Base-by-base conservation (phyloP, 2,888 invertebrate genomes). In the Sarcophaga carnaria region DNA sequence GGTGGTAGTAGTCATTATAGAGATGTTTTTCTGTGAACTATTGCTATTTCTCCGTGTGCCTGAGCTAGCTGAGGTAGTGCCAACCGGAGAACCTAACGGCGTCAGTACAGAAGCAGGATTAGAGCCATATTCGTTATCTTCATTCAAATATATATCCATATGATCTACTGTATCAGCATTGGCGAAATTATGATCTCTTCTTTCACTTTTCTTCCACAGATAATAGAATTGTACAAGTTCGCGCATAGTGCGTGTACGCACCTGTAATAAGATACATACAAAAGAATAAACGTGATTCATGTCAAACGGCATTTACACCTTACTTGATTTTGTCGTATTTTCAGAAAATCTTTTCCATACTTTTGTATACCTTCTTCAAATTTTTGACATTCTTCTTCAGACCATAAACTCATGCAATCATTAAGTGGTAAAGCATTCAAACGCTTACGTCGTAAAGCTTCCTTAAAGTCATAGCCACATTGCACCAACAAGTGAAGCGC, bases 201-300 rank as follows among this genome's bases (percentile, higher is more conserved):
- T 95, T 92, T 99, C 99, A 45, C 99, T 99, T 94, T 99, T 99
- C 94, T 99, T 99, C 99, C 99, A 99, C 80, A 99, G 95, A 91
- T 97, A 97, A 93, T 97, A 97, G 94, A 99, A 99, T 92, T 99
- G 98, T 17, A 99, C 98, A 87, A 99, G 94, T 94, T 99, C 99
- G 54, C 99, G 98, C 66, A 99, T 98, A 11, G 98, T 97, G 89
- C 99, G 95, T 82, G 99, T 98, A 90, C 97, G 95, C 70, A 99
- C 94, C 93, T 93, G 81, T 66, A 72, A 75, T 3, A 59, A 20
- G 47, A 10, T 59, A 27, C 64, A 22, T 37, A 47, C 63, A 22
- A 20, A 76, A 5, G 20, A 8, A n/a, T 12, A 47, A 37, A 74
- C 62, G 3, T 45, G 2, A 66, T 66, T 59, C 75, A 64, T 49